These are phyloP conservation scores for Cynopterus sphinx DNA, from an alignment of 2,797 vertebrate species.

Conservation along the genomic window DNA sequence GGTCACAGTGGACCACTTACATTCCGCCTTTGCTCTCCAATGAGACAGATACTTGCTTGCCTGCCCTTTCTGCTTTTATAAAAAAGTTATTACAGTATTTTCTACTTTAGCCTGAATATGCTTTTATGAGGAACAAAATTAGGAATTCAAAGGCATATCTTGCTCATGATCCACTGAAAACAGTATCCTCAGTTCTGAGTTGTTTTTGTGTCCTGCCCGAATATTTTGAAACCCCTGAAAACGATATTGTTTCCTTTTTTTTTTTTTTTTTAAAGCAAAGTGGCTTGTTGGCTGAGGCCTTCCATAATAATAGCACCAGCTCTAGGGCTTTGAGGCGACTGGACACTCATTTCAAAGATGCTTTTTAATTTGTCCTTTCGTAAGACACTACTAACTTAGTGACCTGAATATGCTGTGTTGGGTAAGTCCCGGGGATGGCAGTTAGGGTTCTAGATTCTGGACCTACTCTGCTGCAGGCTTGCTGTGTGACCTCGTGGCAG, in stretches of 20 bases:
- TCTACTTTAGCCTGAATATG: slow-evolving; percentile 44
- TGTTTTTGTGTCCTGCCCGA: slow-evolving; percentile 47
- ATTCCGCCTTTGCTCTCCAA: slow-evolving; percentile 61
- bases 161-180: slow-evolving; percentile 53
- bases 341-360: not conserved
- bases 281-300: not conserved
- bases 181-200: slow-evolving; percentile 36
- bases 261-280: not conserved
- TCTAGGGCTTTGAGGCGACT: not conserved
- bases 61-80: slow-evolving; percentile 48
- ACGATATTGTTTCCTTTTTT: slow-evolving; percentile 5
- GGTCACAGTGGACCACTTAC: not conserved
- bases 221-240: slow-evolving; percentile 69
- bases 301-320: not conserved
- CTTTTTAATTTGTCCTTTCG: not conserved
- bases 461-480: not conserved
- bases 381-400: not conserved
- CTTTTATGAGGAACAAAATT: slow-evolving; percentile 15
- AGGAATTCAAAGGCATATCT: slow-evolving; percentile 19
- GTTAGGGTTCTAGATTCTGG: not conserved
- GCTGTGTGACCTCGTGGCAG: not conserved
- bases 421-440: not conserved
- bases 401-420: not conserved
- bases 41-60: slow-evolving; percentile 43
- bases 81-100: slow-evolving; percentile 68